A percentile compares a stretch with the other conserved stretches of the same genome.
Conservation (phyloP, 2,888 invertebrate species). For the Lacanobia oleracea region DNA sequence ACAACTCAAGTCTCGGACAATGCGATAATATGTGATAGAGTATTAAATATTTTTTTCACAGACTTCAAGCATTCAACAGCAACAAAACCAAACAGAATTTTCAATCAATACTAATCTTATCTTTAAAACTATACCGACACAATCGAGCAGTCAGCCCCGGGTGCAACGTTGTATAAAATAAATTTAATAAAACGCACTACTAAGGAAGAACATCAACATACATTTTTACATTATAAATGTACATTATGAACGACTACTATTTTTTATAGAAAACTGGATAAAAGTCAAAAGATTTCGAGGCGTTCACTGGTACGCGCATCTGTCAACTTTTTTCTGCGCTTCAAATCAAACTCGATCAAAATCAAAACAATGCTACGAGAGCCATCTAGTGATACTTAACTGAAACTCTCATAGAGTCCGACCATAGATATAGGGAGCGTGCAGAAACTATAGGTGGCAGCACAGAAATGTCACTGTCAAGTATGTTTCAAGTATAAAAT, state of each 20-base stretch:
- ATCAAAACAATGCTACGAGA: conserved; percentile 62
- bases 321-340: conserved; percentile 76
- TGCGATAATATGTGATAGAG: conserved; percentile 36
- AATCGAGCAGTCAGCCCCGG: conserved; percentile 47
- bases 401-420: neutral
- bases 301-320: conserved; percentile 76
- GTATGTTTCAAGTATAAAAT: no score
- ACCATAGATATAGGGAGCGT: no score
- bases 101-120: conserved; percentile 72
- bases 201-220: conserved; percentile 3
- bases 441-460: no score
- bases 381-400: conserved; percentile 52
- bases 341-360: conserved; percentile 65
- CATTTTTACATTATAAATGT: conserved; percentile 17
- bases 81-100: conserved; percentile 60
- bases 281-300: conserved; percentile 63
- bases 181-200: conserved; percentile 46
- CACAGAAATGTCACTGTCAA: no score
- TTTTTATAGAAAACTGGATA: conserved; percentile 41
- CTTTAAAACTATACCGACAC: conserved; percentile 61
- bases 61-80: conserved; percentile 39
- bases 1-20: conserved; percentile 48
- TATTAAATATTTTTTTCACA: conserved; percentile 28
- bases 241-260: conserved; percentile 29
- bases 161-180: conserved; percentile 43